Base-by-base conservation (phyloP, 2,113 vertebrate species). In the Neolamprologus longior region DNA sequence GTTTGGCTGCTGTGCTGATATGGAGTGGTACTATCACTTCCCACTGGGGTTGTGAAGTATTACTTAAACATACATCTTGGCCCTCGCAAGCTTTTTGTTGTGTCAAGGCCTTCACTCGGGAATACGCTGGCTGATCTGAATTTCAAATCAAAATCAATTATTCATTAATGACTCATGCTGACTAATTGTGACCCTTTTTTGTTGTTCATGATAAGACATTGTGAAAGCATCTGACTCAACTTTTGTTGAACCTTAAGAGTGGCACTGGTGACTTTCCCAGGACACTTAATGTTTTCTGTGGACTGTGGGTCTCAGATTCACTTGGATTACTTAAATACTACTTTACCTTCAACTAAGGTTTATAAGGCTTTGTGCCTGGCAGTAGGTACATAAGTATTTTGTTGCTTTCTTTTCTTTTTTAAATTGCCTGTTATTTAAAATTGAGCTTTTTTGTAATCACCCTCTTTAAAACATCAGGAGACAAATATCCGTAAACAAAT, bases 81-180 rank as follows among this genome's bases (percentile, higher is more conserved):
- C 71, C 81, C 90, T 91, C 90, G 93, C 92, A 94, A 90, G 93
- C 89, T 94, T 94, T 94, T 91, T 96, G 94, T 95, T 95, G 92
- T 92, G 86, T 88, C 83, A 91, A 90, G 85, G 88, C 88, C 76
- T 91, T 82, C 71, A 40, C 37, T 58, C 13, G 88, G 91, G 92
- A 94, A 92, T 92, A 87, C 42, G 57, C 66, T 63, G 84, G 84
- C 90, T 94, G 89, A 95, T 96, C 92, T 94, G 90, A 92, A 96
- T 95, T 95, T 93, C 90, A 92, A 95, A 96, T 94, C 83, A 40
- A 82, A 92, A 95, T 95, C 91, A 96, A 96, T 95, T 95, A 96
- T 95, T 96, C 83, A 96, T 95, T 93, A 90, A 90, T 92, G 92
- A 94, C 91, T 94, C 93, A 95, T 95, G 88, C 90, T 89, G 90